A percentile compares a stretch with the other conserved stretches of the same genome.
Evolutionary conservation across 2,888 invertebrate species (phyloP).

Genomic region (Blastobasis lacticolella): DNA sequence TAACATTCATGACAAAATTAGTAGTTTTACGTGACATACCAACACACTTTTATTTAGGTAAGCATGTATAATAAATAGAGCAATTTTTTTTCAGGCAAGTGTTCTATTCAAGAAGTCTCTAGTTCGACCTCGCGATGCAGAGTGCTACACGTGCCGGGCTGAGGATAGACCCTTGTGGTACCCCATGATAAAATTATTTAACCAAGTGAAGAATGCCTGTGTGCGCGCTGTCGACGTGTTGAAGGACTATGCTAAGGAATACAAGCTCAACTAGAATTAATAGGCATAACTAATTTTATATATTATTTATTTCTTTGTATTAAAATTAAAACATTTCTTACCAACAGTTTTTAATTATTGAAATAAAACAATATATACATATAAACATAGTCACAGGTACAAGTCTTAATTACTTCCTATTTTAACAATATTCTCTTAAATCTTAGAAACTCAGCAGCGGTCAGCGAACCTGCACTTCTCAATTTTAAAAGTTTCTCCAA

Average conservation of each 20-base stretch:
- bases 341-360: too few species aligned
- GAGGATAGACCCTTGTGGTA: conserved; percentile 49
- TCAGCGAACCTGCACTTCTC: conserved; percentile 35
- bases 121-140: conserved; percentile 32
- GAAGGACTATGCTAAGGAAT: conserved; percentile 29
- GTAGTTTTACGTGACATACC: neutral
- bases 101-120: conserved; percentile 37
- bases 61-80: neutral
- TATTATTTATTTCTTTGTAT: too few species aligned
- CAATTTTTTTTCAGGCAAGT: conserved; percentile 41
- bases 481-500: conserved; percentile 34
- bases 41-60: neutral
- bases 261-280: conserved; percentile 16
- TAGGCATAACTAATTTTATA: too few species aligned
- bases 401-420: conserved; percentile 10
- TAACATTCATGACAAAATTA: neutral
- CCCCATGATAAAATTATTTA: conserved; percentile 42
- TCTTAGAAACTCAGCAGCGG: conserved; percentile 32
- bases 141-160: conserved; percentile 49
- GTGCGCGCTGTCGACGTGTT: conserved; percentile 36
- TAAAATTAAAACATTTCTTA: too few species aligned
- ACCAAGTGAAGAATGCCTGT: conserved; percentile 44
- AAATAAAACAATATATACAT: too few species aligned
- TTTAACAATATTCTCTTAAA: conserved; percentile 35
- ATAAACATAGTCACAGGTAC: neutral